Base-by-base conservation (phyloP, 2,797 vertebrate genomes). In the Orientallactaga sibirica region DNA sequence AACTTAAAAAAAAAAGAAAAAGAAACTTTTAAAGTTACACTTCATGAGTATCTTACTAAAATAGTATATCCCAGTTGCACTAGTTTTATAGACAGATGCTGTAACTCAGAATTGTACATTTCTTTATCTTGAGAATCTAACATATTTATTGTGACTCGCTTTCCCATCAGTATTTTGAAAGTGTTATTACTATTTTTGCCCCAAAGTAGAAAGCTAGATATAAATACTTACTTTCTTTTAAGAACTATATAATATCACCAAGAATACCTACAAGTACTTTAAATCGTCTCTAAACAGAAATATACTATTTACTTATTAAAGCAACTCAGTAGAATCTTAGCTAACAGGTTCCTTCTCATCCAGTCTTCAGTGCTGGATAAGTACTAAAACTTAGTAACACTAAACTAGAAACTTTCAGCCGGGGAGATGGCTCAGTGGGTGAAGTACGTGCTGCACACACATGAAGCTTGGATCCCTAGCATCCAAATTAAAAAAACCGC, bases 131-230 rank as follows among this genome's bases (percentile, higher is more conserved):
- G 67, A 82, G 93, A 95, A 93, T 88, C 90, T 85, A 94, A 94
- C 86, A 80, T 95, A 92, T 94, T 96, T 96, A 96, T 91, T 96
- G 80, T 96, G 94, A 95, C 84, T 96, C 27, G 0, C 82, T 96
- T 95, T 93, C 80, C 88, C 90, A 85, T 71, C 81, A 96, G 86
- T 95, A 94, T 95, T 94, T 94, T 95, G 80, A 95, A 96, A 96
- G 94, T 96, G 96, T 93, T 93, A 95, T 95, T 96, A 92, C 95
- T 97, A 95, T 97, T 96, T 97, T 97, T 92, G 70, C 58, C 81
- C 71, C 92, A 86, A 95, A 94, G 66, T 95, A 96, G 90, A 96
- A 92, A 95, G 66, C 43, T 81, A n/a, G 77, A 90, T 96, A 96
- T 95, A 97, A 95, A 96, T 93, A 93, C 48, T 29, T 76, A 92